Percentiles rank a stretch among this genome's conserved stretches.
Conservation (phyloP, 2,113 vertebrate species). For the Cariama cristata region DNA sequence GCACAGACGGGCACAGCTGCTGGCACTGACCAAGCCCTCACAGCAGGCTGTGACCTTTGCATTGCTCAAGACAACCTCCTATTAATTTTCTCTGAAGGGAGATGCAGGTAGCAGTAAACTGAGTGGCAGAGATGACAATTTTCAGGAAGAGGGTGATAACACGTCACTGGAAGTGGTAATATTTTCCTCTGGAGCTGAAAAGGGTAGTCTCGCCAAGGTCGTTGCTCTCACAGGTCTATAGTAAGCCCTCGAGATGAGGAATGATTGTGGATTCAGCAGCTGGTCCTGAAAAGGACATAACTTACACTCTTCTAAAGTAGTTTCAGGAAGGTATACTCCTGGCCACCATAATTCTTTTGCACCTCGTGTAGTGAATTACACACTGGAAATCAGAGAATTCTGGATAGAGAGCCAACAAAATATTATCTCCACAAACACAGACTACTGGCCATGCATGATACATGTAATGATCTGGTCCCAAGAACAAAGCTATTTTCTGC, state of each 20-base stretch:
- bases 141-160: neutral
- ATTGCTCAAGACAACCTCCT: neutral
- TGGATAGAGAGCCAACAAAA: neutral
- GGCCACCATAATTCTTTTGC: neutral
- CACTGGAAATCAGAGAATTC: neutral
- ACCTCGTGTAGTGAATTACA: neutral
- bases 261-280: neutral
- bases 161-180: neutral
- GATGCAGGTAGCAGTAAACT: neutral
- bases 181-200: neutral
- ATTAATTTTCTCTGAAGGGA: neutral
- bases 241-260: neutral
- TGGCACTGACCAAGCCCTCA: neutral
- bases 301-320: neutral
- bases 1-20: neutral
- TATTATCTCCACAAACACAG: neutral
- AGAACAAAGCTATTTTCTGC: neutral
- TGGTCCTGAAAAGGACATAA: neutral
- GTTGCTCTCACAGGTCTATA: rapidly evolving
- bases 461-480: neutral
- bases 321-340: neutral
- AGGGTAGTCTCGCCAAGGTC: neutral
- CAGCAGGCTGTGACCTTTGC: neutral
- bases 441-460: neutral
- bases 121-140: neutral